Percentiles rank a stretch among this genome's conserved stretches.
These are phyloP conservation scores for Oscheius onirici DNA, from an alignment of 2,888 invertebrate genomes.

Conservation along the genomic window DNA sequence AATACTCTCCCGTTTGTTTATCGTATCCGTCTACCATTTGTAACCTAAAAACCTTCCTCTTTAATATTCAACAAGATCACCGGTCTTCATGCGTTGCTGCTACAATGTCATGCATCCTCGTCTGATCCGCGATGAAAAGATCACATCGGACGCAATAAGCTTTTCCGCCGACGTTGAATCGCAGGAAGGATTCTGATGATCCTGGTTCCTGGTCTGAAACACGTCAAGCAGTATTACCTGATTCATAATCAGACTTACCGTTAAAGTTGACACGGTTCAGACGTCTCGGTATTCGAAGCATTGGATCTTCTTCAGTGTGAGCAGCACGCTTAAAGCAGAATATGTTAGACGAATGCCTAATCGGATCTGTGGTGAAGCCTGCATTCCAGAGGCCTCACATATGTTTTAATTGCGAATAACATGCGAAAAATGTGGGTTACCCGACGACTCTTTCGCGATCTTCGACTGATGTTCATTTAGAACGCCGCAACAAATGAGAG, in stretches of 20 bases:
- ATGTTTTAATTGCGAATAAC: too few species aligned
- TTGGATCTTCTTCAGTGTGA: conserved; percentile 10
- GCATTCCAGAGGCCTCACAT: too few species aligned
- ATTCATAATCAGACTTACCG: not conserved
- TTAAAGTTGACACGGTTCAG: conserved; percentile 6
- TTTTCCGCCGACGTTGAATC: conserved; percentile 67
- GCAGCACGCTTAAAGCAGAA: conserved; percentile 17
- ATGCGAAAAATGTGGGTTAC: not conserved
- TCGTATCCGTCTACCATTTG: conserved; percentile 61
- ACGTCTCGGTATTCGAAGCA: not conserved
- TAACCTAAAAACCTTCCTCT: conserved; percentile 34
- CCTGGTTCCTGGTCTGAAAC: not conserved
- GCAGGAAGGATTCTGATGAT: conserved; percentile 43
- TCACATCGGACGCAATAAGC: conserved; percentile 60
- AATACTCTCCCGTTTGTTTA: conserved; percentile 63
- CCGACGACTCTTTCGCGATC: conserved; percentile 7
- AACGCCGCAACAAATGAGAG: conserved; percentile 1
- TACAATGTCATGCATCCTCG: conserved; percentile 54
- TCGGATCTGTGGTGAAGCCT: too few species aligned
- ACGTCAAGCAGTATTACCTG: not conserved
- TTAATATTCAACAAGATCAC: conserved; percentile 8
- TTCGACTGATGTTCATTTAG: conserved; percentile 14
- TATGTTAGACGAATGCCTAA: not conserved
- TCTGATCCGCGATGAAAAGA: conserved; percentile 52
- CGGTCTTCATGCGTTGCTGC: conserved; percentile 52